A percentile compares a stretch with the other conserved stretches of the same genome.
Conservation (phyloP, 2,113 vertebrate genomes). For the Brevimyrus niger region DNA sequence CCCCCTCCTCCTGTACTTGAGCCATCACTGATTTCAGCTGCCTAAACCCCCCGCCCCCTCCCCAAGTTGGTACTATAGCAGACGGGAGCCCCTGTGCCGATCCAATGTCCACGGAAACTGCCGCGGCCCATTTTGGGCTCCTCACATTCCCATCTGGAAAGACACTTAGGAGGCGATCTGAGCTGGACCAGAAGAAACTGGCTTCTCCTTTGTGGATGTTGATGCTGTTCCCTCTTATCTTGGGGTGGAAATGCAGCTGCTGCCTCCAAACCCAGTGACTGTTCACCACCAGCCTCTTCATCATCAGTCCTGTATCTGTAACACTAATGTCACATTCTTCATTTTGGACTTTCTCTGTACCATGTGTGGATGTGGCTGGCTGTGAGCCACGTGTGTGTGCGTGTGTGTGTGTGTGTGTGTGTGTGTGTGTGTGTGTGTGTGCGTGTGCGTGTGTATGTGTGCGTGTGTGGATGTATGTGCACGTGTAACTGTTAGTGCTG, state of each 20-base stretch:
- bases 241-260: not conserved
- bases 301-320: conserved; percentile 24
- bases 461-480: not conserved
- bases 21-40: conserved; percentile 27
- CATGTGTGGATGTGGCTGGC: not conserved
- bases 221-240: not conserved
- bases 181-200: not conserved
- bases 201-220: not conserved
- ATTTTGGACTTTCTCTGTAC: conserved; percentile 23
- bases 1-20: not conserved
- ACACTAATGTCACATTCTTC: conserved; percentile 32
- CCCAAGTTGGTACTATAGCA: conserved; percentile 69
- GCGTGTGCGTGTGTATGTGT: not conserved
- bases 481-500: conserved; percentile 15
- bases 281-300: conserved; percentile 20
- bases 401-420: not conserved
- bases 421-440: not conserved
- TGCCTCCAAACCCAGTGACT: conserved; percentile 3
- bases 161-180: not conserved
- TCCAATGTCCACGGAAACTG: conserved; percentile 66
- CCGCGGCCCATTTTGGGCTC: conserved; percentile 44
- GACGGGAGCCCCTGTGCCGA: conserved; percentile 54
- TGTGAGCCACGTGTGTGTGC: not conserved
- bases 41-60: conserved; percentile 38
- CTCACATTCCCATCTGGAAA: not conserved